phyloP scores from a whole-genome alignment of 2,888 invertebrate species.

The Macroteleia sp. region DNA sequence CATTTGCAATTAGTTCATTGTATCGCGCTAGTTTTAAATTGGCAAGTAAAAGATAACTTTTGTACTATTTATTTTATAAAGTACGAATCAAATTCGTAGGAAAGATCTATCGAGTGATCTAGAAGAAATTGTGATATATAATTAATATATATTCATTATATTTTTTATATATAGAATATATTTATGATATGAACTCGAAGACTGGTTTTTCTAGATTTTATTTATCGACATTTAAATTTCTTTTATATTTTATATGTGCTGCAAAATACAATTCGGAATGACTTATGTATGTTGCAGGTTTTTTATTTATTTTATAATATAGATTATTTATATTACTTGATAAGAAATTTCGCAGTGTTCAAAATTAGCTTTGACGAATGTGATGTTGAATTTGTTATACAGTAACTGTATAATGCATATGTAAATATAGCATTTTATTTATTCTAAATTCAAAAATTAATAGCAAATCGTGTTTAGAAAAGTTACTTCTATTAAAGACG shows the following conservation, averaged over 20 bases:
- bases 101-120: background rate
- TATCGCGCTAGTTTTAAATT: constrained; percentile 3
- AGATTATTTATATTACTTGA: constrained; percentile 18
- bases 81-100: constrained; percentile 41
- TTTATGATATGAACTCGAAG: constrained; percentile 21
- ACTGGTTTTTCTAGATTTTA: constrained; percentile 44
- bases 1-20: constrained; percentile 3
- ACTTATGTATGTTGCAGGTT: background rate
- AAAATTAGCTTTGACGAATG: constrained; percentile 46
- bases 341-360: constrained; percentile 19
- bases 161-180: constrained; percentile 28
- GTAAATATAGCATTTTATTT: constrained; percentile 30
- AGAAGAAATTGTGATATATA: constrained; percentile 32
- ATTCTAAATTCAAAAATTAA: constrained; percentile 17
- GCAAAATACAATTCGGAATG: background rate
- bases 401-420: background rate
- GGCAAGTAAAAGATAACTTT: background rate
- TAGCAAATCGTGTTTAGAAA: too few species aligned
- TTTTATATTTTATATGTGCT: constrained; percentile 11
- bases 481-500: too few species aligned
- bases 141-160: constrained; percentile 30
- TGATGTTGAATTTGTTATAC: constrained; percentile 27
- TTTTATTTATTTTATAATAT: constrained; percentile 27
- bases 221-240: constrained; percentile 18
- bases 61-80: background rate